Percentiles rank a stretch among this genome's conserved stretches.
Evolutionary conservation across 2,888 invertebrate species (phyloP).

Genomic region (Invenusta paracnida): DNA sequence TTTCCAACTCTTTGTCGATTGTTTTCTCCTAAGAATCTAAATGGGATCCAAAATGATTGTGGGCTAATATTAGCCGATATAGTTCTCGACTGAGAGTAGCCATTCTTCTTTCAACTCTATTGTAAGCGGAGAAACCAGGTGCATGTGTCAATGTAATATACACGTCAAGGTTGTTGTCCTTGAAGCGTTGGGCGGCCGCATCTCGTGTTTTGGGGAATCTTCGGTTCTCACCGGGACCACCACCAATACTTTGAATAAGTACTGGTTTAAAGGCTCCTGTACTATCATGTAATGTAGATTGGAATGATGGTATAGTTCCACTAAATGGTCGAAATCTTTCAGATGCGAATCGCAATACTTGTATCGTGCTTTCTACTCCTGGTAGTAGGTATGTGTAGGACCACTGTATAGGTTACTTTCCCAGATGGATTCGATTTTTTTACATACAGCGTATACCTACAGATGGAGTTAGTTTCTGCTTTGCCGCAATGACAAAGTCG

Average conservation of each 20-base stretch:
- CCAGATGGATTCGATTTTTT: background rate
- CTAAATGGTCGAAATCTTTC: conserved; percentile 49
- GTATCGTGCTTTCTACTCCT: conserved; percentile 52
- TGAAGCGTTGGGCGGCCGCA: conserved; percentile 47
- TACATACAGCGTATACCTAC: background rate
- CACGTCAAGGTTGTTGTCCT: conserved; percentile 46
- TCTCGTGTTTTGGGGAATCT: conserved; percentile 47
- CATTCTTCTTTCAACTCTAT: conserved; percentile 55
- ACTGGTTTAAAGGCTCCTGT: conserved; percentile 49
- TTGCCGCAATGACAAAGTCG: background rate
- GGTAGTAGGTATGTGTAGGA: conserved; percentile 59
- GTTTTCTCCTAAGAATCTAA: conserved; percentile 51
- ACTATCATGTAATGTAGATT: conserved; percentile 30
- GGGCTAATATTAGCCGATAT: conserved; percentile 46
- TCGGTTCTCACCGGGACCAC: conserved; percentile 49
- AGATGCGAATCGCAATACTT: conserved; percentile 51
- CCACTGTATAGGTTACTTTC: conserved; percentile 52
- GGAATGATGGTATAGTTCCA: conserved; percentile 48
- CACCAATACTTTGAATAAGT: conserved; percentile 50
- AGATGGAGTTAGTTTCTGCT: background rate
- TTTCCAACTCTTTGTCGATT: conserved; percentile 65
- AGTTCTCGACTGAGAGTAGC: conserved; percentile 55
- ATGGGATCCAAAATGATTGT: conserved; percentile 35
- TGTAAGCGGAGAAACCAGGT: conserved; percentile 56
- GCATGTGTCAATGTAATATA: conserved; percentile 64